A percentile compares a stretch with the other conserved stretches of the same genome.
These are phyloP conservation scores for Chrysomallon squamiferum DNA, from an alignment of 1,140 invertebrate genomes.

Conservation along the genomic window DNA sequence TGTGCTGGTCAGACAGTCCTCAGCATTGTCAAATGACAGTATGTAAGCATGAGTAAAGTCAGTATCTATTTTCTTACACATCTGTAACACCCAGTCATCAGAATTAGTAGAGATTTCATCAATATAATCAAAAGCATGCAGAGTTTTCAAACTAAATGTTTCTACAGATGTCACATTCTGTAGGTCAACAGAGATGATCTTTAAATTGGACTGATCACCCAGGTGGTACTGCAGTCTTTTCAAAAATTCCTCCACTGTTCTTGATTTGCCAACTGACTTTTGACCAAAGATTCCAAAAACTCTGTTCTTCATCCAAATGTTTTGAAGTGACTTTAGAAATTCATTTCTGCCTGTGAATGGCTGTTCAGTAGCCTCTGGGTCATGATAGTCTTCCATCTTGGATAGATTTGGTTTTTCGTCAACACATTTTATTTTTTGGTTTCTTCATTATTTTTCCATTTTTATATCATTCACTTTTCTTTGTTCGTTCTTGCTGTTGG, in stretches of 20 bases:
- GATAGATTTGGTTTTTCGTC: no score
- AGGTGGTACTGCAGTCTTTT: background rate
- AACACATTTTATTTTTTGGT: no score
- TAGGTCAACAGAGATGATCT: background rate
- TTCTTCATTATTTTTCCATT: no score
- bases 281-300: slow-evolving; percentile 1
- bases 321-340: background rate
- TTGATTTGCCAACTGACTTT: slow-evolving; percentile 1
- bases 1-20: background rate
- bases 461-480: no score
- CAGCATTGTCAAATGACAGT: slow-evolving; percentile 2
- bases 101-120: background rate
- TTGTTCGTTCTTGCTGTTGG: no score
- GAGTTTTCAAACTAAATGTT: background rate
- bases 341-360: background rate
- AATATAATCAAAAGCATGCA: background rate
- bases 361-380: background rate
- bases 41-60: background rate
- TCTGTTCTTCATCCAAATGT: background rate
- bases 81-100: background rate
- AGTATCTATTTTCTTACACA: background rate
- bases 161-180: background rate
- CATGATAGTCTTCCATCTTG: no score
- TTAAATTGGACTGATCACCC: background rate
- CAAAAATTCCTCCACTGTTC: slow-evolving; percentile 1